Base-by-base conservation (phyloP, 2,797 vertebrate genomes). In the Lerista edwardsae region DNA sequence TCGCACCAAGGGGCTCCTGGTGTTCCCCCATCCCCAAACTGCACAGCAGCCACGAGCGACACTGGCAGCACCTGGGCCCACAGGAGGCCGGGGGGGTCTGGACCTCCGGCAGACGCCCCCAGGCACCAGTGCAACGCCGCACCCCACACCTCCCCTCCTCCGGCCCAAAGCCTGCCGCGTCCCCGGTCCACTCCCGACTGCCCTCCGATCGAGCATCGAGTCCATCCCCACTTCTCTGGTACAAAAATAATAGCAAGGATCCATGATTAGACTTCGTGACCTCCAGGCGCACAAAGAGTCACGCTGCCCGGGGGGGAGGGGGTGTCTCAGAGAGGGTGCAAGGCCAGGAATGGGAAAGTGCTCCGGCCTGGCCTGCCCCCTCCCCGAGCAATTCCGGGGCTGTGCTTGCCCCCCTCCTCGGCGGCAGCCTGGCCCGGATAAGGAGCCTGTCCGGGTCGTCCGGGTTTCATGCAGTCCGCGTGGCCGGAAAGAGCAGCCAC, bases 21-120 rank as follows among this genome's bases (percentile, higher is more conserved):
- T 84, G n/a, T 88, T 73, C 86, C 84, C 90, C n/a, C n/a, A n/a
- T 57, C 86, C 81, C 89, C 90, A 91, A 89, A 92, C 86, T 90
- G 91, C 93, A 94, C 92, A 91, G 93, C 91, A 91, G 88, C 93
- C 88, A 89, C 91, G 0, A 65, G 87, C 89, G 91, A 90, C 87
- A 90, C 86, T 84, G 29, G 68, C 89, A 88, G 91, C 91, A 90
- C 64, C 94, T 51, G 92, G 90, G 88, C 89, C 89, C 82, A 68
- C 0, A 57, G 15, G 11, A 80, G 88, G 82, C 61, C 2, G 68
- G 79, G 84, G 89, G 71, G 83, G 85, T 86, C 85, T 68, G 85
- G 89, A 91, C 91, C 87, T 87, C 62, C 88, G 92, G 91, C 89
- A 90, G 90, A 80, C 90, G 88, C 88, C 89, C 83, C 83, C 84